Evolutionary conservation across 2,113 vertebrate species (phyloP).

Genomic region (Phoenicopterus ruber): DNA sequence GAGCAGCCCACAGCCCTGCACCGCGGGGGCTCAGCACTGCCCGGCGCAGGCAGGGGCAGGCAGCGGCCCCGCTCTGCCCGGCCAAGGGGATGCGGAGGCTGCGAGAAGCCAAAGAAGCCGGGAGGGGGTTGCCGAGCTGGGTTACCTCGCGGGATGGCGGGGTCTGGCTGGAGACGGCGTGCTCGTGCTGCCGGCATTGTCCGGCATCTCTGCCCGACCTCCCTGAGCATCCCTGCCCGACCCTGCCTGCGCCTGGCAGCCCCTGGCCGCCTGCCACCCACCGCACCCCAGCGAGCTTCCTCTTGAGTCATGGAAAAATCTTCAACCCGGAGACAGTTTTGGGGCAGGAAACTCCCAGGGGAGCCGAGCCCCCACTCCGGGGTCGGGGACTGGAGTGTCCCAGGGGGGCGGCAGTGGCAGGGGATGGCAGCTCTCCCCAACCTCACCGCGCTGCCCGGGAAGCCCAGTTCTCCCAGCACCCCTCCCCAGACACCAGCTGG

Average conservation of each 20-base stretch:
- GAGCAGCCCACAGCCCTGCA: background rate
- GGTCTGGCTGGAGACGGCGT: background rate
- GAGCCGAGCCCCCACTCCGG: fast-evolving
- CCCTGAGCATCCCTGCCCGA: background rate
- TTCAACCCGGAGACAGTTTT: background rate
- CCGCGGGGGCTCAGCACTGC: background rate
- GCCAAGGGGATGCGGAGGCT: background rate
- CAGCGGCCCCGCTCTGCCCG: background rate
- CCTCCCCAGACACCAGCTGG: too few species aligned
- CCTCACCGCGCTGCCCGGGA: fast-evolving
- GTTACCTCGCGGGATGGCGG: background rate
- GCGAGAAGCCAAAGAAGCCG: background rate
- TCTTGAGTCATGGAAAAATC: background rate
- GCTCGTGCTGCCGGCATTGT: background rate
- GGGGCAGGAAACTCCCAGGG: background rate
- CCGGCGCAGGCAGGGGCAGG: background rate
- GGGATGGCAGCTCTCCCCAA: too few species aligned
- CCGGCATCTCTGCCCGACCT: background rate
- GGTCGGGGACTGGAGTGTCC: too few species aligned
- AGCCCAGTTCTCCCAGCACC: background rate
- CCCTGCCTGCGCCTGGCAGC: background rate
- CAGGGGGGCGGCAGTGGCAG: background rate
- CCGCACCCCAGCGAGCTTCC: background rate
- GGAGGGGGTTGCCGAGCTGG: fast-evolving
- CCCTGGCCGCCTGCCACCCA: background rate